Base-by-base conservation (phyloP, 2,797 vertebrate species). In the Aeoliscus strigatus region DNA sequence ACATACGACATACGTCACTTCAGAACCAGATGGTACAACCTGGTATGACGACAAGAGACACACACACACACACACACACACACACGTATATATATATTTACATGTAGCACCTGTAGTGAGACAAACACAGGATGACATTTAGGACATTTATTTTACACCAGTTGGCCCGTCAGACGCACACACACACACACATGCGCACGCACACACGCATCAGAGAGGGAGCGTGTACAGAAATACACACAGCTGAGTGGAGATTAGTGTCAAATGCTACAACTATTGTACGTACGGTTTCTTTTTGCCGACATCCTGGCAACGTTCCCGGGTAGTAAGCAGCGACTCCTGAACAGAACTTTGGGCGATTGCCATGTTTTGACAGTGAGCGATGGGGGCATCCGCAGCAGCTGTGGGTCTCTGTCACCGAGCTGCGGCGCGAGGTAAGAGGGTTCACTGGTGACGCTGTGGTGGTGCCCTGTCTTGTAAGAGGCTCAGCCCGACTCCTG, bases 321-420 rank as follows among this genome's bases (percentile, higher is more conserved):
- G 40, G 61, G 58, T 67, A 62, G 70, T 58, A 49, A 60, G 67
- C 48, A 59, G 54, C 66, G 61, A 70, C 72, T 75, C 66, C 60
- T 34, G 66, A 66, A 52, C 53, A 49, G 52, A 37, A 55, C 45
- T 53, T 52, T 73, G 71, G 72, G 60, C 17, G 30, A 38, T 27
- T 62, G 74, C 77, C 76, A 72, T 57, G 61, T 66, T 73, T 73
- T 72, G 71, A 76, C 79, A 79, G 66, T 79, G 81, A 82, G 51
- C 54, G 64, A 81, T 66, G 67, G 65, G 63, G 76, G 65, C 37
- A 34, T 71, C 61, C 66, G 46, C 67, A 64, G 76, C 86, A 87
- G 86, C 82, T 88, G 86, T 74, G 74, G 66, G 70, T 68, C 66
- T 77, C 71, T 66, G 79, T 85, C 82, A 80, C 56, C 16, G 51